Conservation (phyloP, 2,113 vertebrate genomes). For the Hippocampus comes region DNA sequence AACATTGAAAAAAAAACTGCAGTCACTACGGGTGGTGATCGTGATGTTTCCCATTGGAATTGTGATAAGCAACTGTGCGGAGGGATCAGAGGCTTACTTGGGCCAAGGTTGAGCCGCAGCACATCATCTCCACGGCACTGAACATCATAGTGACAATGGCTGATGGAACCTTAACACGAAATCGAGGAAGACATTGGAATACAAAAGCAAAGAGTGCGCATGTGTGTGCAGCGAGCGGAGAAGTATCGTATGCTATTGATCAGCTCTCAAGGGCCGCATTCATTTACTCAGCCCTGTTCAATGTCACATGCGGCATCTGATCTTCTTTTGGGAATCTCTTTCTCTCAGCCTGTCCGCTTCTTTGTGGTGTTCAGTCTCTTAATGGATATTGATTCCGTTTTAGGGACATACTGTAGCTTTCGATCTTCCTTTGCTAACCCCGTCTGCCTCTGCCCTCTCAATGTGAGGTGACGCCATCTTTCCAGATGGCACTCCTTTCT, state of each 20-base stretch:
- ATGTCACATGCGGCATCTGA: conserved; percentile 24
- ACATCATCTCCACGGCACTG: background rate
- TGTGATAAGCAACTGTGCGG: background rate
- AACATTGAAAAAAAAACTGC: background rate
- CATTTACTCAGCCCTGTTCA: conserved; percentile 33
- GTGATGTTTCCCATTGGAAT: background rate
- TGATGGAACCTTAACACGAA: conserved; percentile 1
- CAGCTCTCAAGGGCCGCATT: conserved; percentile 33
- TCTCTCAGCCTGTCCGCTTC: background rate
- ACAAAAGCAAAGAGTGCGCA: background rate
- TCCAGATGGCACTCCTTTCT: conserved; percentile 19
- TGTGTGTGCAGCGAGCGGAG: background rate
- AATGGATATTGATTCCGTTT: conserved; percentile 60
- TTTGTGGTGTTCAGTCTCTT: conserved; percentile 13
- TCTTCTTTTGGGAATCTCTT: conserved; percentile 26
- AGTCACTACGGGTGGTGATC: background rate
- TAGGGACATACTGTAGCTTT: conserved; percentile 43
- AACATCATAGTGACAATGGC: conserved; percentile 12
- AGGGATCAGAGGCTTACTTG: background rate
- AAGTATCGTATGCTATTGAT: conserved; percentile 35
- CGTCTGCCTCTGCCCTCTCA: conserved; percentile 9
- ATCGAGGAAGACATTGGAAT: conserved; percentile 2
- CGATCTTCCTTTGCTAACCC: conserved; percentile 31
- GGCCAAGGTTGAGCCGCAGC: background rate
- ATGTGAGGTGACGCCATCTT: conserved; percentile 29